Percentiles rank a stretch among this genome's conserved stretches.
Conservation (phyloP, 2,797 vertebrate species). For the Acropternis orthonyx region DNA sequence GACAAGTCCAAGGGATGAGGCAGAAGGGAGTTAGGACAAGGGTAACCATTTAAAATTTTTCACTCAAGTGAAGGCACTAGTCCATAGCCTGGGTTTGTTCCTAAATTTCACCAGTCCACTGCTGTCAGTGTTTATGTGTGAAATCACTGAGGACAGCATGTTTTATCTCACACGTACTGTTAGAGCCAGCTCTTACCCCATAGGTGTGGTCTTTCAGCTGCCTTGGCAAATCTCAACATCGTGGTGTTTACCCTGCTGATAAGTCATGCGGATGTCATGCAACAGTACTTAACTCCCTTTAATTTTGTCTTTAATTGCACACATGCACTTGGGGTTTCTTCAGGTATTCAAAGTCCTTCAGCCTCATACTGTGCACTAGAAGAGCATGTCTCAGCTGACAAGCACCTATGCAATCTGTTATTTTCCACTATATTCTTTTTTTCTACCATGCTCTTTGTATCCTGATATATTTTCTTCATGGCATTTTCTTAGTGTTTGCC, state of each 20-base stretch:
- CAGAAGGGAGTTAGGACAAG: not conserved
- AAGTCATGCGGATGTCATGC: not conserved
- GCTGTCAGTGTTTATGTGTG: not conserved
- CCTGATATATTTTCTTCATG: not conserved
- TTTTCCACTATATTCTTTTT: not conserved
- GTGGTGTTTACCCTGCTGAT: not conserved
- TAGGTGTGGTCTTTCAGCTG: constrained; percentile 14
- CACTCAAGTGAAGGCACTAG: not conserved
- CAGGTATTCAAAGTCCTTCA: not conserved
- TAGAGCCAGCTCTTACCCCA: not conserved
- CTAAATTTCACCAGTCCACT: not conserved
- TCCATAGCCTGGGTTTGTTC: not conserved
- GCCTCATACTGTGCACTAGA: not conserved
- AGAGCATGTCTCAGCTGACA: not conserved
- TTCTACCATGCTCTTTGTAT: not conserved
- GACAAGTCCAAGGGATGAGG: not conserved
- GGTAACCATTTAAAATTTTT: not conserved
- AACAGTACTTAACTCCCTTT: not conserved
- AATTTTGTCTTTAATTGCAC: constrained; percentile 25
- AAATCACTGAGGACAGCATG: not conserved
- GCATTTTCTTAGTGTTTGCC: not conserved
- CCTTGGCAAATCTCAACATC: not conserved
- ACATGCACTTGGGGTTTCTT: not conserved
- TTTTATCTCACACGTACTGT: not conserved
- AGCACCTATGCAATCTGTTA: not conserved